These are phyloP conservation scores for Scaptomyza graminum DNA, from an alignment of 1,140 invertebrate species.

Conservation along the genomic window DNA sequence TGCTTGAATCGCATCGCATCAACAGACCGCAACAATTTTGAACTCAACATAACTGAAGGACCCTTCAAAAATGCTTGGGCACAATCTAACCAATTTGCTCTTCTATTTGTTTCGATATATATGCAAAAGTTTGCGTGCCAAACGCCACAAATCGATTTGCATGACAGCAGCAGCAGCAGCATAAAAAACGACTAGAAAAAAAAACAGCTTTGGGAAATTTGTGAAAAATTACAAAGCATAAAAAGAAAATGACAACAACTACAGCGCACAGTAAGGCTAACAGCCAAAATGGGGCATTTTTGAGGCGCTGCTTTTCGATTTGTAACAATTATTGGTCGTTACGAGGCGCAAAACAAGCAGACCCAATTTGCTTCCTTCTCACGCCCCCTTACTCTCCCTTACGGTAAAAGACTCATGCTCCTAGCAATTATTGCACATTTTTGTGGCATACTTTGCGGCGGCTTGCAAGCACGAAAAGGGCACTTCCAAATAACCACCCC, in stretches of 20 bases:
- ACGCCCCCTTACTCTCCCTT: too few relatives aligned
- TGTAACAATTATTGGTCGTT: conserved; percentile 62
- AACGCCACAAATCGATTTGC: conserved; percentile 66
- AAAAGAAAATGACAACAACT: conserved; percentile 39
- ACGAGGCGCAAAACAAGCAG: conserved; percentile 38
- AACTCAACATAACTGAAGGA: conserved; percentile 32
- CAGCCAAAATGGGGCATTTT: conserved; percentile 35
- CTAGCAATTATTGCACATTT: conserved; percentile 48
- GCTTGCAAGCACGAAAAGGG: conserved; percentile 31
- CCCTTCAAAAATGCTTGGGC: conserved; percentile 40
- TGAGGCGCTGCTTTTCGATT: conserved; percentile 50
- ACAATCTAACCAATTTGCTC: conserved; percentile 41
- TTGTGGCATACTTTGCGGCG: conserved; percentile 37
- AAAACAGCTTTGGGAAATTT: conserved; percentile 31
- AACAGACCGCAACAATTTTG: not conserved
- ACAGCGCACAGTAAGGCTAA: not conserved
- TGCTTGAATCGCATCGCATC: not conserved
- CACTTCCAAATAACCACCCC: not conserved
- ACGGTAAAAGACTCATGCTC: not conserved
- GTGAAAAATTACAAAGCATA: conserved; percentile 53
- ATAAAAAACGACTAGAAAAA: conserved; percentile 8
- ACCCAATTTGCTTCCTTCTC: conserved; percentile 13
- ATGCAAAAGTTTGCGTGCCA: conserved; percentile 47
- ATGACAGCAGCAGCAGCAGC: conserved; percentile 1
- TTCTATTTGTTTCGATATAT: conserved; percentile 26